phyloP scores from a whole-genome alignment of 1,140 invertebrate species.

The Calliphora vicina region DNA sequence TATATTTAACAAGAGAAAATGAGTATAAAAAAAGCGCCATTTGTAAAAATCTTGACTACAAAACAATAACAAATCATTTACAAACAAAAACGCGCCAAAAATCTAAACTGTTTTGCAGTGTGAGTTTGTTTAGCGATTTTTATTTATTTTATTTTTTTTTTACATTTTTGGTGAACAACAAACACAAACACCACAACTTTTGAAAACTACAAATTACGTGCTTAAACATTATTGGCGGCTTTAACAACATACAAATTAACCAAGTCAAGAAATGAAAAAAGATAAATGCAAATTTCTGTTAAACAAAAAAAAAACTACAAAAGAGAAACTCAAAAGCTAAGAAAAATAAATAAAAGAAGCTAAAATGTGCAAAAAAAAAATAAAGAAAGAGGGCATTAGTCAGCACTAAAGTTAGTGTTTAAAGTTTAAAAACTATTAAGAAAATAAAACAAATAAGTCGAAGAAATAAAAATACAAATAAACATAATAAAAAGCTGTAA shows the following conservation, averaged over 20 bases:
- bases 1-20: no score
- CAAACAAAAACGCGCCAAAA: neutral
- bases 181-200: neutral
- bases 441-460: neutral
- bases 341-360: neutral
- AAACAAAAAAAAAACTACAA: neutral
- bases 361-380: neutral
- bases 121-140: neutral
- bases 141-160: neutral
- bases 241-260: neutral
- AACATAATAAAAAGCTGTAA: neutral
- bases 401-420: neutral
- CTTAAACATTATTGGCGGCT: neutral
- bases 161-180: neutral
- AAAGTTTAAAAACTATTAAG: neutral
- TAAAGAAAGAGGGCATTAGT: slow-evolving; percentile 11
- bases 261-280: neutral
- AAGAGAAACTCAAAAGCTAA: slow-evolving; percentile 1
- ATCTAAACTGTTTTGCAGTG: no score
- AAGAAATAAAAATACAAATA: neutral
- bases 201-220: neutral
- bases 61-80: neutral
- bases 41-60: neutral
- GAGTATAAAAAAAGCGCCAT: neutral
- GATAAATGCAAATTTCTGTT: neutral